phyloP scores from a whole-genome alignment of 2,797 vertebrate genomes.

The Pseudopleuronectes americanus region DNA sequence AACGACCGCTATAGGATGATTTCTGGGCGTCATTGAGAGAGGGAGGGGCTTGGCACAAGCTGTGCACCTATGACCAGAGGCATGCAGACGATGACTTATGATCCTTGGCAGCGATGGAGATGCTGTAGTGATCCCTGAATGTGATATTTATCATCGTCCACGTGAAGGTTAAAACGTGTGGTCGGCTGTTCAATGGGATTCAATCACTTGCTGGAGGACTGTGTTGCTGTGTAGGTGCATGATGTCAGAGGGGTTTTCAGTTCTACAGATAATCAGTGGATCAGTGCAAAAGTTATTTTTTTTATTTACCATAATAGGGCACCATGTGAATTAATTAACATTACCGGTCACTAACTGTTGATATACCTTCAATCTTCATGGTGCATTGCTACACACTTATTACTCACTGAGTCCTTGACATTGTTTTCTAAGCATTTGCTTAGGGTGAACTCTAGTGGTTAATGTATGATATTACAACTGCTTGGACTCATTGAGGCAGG shows the following conservation, averaged over 20 bases:
- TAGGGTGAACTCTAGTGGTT: constrained; percentile 61
- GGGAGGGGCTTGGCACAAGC: constrained; percentile 26
- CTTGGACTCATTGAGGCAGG: accelerated
- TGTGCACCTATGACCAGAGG: constrained; percentile 32
- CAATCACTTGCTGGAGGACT: constrained; percentile 18
- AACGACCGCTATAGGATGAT: constrained; percentile 29
- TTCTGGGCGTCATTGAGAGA: constrained; percentile 22
- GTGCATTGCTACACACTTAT: neutral
- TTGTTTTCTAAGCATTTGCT: constrained; percentile 11
- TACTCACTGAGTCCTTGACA: neutral
- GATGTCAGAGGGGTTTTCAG: neutral
- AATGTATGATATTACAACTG: constrained; percentile 9
- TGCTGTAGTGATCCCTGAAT: constrained; percentile 47
- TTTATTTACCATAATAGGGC: neutral
- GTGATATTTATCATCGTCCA: constrained; percentile 30
- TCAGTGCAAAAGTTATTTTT: neutral
- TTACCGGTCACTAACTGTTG: neutral
- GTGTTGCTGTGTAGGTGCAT: neutral
- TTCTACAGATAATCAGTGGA: neutral
- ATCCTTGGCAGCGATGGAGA: constrained; percentile 17
- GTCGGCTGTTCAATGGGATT: constrained; percentile 11
- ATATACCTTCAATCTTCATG: neutral
- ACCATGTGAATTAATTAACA: neutral
- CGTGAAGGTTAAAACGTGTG: constrained; percentile 42
- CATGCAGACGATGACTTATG: constrained; percentile 31